These are phyloP conservation scores for Cataglyphis livida DNA, from an alignment of 2,888 invertebrate species.

Conservation along the genomic window DNA sequence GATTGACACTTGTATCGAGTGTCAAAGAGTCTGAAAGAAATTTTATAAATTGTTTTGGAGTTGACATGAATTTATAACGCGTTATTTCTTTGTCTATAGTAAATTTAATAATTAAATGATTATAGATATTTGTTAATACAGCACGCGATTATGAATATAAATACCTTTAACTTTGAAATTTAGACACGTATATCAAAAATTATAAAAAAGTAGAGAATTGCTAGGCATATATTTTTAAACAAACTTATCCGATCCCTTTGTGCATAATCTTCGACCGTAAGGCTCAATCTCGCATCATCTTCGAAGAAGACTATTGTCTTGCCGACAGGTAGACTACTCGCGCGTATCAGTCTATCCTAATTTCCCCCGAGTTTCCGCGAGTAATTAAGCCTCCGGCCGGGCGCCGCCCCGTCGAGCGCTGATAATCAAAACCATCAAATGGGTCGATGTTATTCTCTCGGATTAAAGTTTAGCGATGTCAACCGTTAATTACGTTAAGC, in stretches of 20 bases:
- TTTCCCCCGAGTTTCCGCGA: conserved; percentile 60
- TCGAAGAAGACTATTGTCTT: conserved; percentile 25
- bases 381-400: conserved; percentile 68
- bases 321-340: not conserved
- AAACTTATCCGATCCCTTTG: not conserved
- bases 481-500: conserved; percentile 67
- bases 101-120: not conserved
- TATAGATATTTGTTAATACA: conserved; percentile 10
- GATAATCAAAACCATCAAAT: conserved; percentile 69
- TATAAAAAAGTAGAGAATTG: not conserved
- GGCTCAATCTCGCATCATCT: conserved; percentile 2
- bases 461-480: conserved; percentile 65
- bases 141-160: not conserved
- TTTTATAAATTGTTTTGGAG: not conserved
- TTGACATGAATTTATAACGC: not conserved
- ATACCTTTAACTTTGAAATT: not conserved
- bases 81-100: not conserved
- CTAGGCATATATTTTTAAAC: not conserved
- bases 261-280: not conserved
- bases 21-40: conserved; percentile 64
- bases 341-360: conserved; percentile 64
- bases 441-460: conserved; percentile 64
- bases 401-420: conserved; percentile 55
- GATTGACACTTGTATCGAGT: conserved; percentile 50
- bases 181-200: not conserved